Evolutionary conservation across 1,140 invertebrate species (phyloP), one percentile per base, ranked within the genome.

Genomic region (Vanessa tameamea): DNA sequence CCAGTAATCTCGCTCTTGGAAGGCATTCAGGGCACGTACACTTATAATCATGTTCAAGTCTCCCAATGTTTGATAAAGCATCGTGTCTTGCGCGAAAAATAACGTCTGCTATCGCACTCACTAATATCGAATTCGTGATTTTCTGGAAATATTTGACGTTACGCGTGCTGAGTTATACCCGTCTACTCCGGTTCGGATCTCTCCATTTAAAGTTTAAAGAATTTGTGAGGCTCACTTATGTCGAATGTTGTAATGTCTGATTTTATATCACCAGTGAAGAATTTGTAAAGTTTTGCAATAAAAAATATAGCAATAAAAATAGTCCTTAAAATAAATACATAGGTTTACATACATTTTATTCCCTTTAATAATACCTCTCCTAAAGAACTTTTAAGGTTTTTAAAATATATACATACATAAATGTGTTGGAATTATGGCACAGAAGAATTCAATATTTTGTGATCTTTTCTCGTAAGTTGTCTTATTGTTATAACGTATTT

Each of bases 41-140:
- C 78, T 88, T 87, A 88, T 90, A 87, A 90, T 90, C 88, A 87
- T 87, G 87, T 89, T 87, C 86, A 73, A 86, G 78, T 87, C 82
- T 80, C 82, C 82, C 84, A 86, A 86, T 88, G 87, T 89, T 89
- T 87, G 87, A 88, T 87, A 88, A 90, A 87, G 86, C 85, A 82
- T 82, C 82, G 81, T 85, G 78, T 84, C 84, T 85, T 76, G 76
- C 78, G 79, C 78, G 87, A 88, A 84, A 88, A 88, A 90, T 88
- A 83, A 78, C 78, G 79, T 78, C 65, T 76, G 71, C 71, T 76
- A 76, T 78, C 77, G 70, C 61, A 68, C 66, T 61, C 72, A 77
- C 69, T 79, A 80, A 80, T 80, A 75, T 55, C 63, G 73, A 67
- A 77, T 80, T 80, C 75, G 78, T 79, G 75, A 69, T 74, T 76